Evolutionary conservation across 2,888 invertebrate species (phyloP), one percentile per base, ranked within the genome.

Genomic region (Aphrophora alni): DNA sequence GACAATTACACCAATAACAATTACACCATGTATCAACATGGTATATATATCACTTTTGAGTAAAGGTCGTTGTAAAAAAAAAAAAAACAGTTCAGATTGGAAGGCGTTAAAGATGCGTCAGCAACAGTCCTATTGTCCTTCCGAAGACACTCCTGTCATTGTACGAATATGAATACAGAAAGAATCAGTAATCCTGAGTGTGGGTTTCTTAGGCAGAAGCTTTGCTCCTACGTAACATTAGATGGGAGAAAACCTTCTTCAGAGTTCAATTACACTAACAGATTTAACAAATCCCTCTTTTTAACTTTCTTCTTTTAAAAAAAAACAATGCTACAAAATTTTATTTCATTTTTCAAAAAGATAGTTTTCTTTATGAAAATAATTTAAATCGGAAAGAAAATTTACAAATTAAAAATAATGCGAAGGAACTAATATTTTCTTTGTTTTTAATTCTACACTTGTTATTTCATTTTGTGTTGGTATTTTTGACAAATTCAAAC

Each of bases 81-180:
- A 33, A 33, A 33, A 33, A 59, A 59, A 59, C 1, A 21, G 21
- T 59, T 59, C 14, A 59, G 59, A 59, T 59, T 59, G 59, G n/a
- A 59, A 59, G 59, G 59, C 59, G 59, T 59, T 59, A 59, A 59
- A 21, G 59, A 59, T 59, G 59, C 59, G 59, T 59, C 44, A 44
- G 44, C 44, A 14, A 44, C 14, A 44, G 44, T 44, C 14, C 44
- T 21, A 59, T 59, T 59, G 59, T 59, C 59, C 21, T 59, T 21
- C 59, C 59, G n/a, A n/a, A 59, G 59, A 21, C 59, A 59, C 59
- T 59, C 59, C 59, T 59, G 21, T 59, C 21, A 59, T 59, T 59
- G 59, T 59, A 33, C 33, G 21, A 44, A 44, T 44, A 44, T 44
- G 44, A 44, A 44, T 44, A n/a, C 59, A 59, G 59, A 59, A 59